Conservation (phyloP, 2,797 vertebrate species). For the Melanotaenia trifasciata region DNA sequence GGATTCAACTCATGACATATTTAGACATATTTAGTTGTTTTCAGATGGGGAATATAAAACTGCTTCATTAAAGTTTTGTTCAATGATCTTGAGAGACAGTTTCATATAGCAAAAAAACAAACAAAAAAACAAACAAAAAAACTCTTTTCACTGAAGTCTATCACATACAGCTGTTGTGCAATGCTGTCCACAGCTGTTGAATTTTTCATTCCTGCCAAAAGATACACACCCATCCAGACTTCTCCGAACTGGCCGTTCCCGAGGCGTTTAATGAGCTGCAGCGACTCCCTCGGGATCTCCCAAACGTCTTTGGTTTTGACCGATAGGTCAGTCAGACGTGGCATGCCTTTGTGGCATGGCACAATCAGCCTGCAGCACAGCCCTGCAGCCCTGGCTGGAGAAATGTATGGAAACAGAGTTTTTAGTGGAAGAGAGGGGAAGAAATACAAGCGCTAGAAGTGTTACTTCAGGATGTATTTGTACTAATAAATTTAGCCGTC, state of each 20-base stretch:
- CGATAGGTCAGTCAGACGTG: conserved; percentile 98
- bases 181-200: conserved; percentile 51
- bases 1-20: background rate
- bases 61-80: background rate
- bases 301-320: conserved; percentile 99
- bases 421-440: background rate
- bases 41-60: background rate
- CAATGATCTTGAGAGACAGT: background rate
- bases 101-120: background rate
- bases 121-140: background rate
- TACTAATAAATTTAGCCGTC: conserved; percentile 6
- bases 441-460: background rate
- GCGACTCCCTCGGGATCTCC: conserved; percentile 99
- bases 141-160: conserved; percentile 25
- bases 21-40: background rate
- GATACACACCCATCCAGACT: conserved; percentile 98
- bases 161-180: conserved; percentile 43
- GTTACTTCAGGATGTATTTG: background rate
- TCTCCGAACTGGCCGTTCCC: conserved; percentile 99
- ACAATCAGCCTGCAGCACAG: conserved; percentile 98
- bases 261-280: conserved; percentile 99
- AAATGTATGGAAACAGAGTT: background rate
- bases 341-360: conserved; percentile 99
- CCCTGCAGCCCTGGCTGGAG: conserved; percentile 93
- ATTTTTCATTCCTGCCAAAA: conserved; percentile 17